Conservation (phyloP, 92 coral and sea anemone species). For the Montipora capitata region DNA sequence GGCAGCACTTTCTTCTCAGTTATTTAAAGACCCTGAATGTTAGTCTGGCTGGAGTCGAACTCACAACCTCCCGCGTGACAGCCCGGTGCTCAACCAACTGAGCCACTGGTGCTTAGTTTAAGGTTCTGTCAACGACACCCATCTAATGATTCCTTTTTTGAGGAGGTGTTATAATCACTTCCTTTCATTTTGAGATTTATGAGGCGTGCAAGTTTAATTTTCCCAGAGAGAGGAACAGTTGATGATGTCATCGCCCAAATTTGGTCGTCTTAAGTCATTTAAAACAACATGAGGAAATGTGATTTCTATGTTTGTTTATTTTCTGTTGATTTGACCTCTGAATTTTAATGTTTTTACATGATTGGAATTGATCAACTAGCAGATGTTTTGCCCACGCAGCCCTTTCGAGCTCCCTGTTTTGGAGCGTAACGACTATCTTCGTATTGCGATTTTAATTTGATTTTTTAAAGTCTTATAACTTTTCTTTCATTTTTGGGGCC, state of each 20-base stretch:
- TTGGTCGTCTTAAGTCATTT: neutral
- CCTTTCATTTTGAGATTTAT: neutral
- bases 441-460: too few relatives aligned
- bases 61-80: too few relatives aligned
- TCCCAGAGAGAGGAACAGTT: neutral
- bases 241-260: conserved; percentile 1
- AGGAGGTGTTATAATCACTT: neutral
- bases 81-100: too few relatives aligned
- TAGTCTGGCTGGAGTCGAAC: too few relatives aligned
- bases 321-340: neutral
- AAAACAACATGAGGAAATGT: neutral
- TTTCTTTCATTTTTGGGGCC: neutral
- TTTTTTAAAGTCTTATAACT: neutral
- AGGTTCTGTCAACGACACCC: neutral
- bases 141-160: neutral
- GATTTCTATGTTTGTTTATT: neutral
- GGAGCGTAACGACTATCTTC: too few relatives aligned
- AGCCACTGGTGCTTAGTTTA: too few relatives aligned
- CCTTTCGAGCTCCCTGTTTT: too few relatives aligned
- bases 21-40: too few relatives aligned
- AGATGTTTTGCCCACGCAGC: conserved; percentile 16
- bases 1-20: too few relatives aligned
- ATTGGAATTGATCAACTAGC: neutral
- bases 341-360: neutral
- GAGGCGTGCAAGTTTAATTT: neutral